Evolutionary conservation across 2,888 invertebrate species (phyloP).

Genomic region (Volucella inanis): DNA sequence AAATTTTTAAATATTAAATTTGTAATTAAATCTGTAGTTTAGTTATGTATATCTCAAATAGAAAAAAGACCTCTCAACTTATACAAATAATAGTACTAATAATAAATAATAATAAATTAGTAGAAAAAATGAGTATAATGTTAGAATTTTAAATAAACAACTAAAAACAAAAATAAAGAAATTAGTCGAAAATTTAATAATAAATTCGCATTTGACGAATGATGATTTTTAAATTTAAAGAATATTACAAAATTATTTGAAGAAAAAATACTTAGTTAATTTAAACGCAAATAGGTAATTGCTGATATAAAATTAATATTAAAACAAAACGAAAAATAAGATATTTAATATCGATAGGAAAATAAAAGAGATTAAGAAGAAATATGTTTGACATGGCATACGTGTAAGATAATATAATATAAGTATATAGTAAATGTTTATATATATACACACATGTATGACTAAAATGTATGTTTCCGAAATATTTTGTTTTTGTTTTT

Average conservation of each 20-base stretch:
- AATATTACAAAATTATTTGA: conserved; percentile 1
- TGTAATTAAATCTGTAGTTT: conserved; percentile 29
- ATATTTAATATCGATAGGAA: conserved; percentile 67
- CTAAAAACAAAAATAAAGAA: background rate
- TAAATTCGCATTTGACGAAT: conserved; percentile 28
- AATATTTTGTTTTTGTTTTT: conserved; percentile 62
- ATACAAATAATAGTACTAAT: conserved; percentile 28
- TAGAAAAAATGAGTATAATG: conserved; percentile 13
- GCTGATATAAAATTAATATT: conserved; percentile 41
- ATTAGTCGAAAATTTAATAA: conserved; percentile 26
- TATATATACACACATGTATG: conserved; percentile 54
- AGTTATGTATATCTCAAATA: conserved; percentile 34
- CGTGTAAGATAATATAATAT: conserved; percentile 33
- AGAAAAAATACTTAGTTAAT: conserved; percentile 15
- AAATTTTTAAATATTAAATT: conserved; percentile 13
- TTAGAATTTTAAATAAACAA: conserved; percentile 37
- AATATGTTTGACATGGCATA: conserved; percentile 52
- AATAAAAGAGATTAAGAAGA: conserved; percentile 13
- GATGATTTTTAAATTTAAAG: conserved; percentile 12
- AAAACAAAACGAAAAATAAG: conserved; percentile 38
- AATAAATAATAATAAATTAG: too few relatives aligned
- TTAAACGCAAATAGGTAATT: conserved; percentile 40
- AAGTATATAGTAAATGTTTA: conserved; percentile 63
- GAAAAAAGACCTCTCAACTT: conserved; percentile 18
- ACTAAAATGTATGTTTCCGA: conserved; percentile 64